Evolutionary conservation across 2,888 invertebrate genomes (phyloP), one percentile per base, ranked within the genome.

Genomic region (Lithosia quadra): DNA sequence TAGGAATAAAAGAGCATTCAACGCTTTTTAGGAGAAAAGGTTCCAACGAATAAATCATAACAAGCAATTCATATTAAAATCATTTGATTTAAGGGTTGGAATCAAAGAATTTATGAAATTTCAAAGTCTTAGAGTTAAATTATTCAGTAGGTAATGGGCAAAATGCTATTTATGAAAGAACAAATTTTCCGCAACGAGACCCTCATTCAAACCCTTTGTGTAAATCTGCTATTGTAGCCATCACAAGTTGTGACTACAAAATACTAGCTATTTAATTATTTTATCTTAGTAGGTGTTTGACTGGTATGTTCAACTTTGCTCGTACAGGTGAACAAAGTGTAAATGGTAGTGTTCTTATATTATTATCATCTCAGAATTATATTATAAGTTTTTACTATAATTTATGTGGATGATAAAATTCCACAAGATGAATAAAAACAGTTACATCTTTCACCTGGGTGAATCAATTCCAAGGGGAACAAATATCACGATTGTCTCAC

Each of bases 11-110:
- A 28, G 57, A 57, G 18, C 28, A 57, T 57, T 57, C 57, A 10
- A 8, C 24, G 43, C 15, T 7, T 13, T 33, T 10, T 18, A 21
- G 33, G 3, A 49, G 49, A 22, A 24, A n/a, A 43, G 39, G 33
- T 62, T 39, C 24, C 28, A 21, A 39, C 43, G 62, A 33, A 39
- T 9, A 28, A 28, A 43, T 49, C 49, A 21, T 49, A n/a, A 28
- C 43, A 21, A 24, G 36, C 21, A n/a, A 62, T 62, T 62, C 62
- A 49, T 62, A 62, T 62, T 62, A 18, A 28, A 62, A 62, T 53
- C 33, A 49, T 28, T 62, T 62, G 22, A 9, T 62, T 49, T n/a
- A 49, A 36, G 49, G 49, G 28, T 28, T 33, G 62, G 49, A 62
- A 62, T 62, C 62, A 53, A 62, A 49, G 62, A 49, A 49, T 62